phyloP scores from a whole-genome alignment of 2,113 vertebrate genomes.

The Tragelaphus buxtoni region DNA sequence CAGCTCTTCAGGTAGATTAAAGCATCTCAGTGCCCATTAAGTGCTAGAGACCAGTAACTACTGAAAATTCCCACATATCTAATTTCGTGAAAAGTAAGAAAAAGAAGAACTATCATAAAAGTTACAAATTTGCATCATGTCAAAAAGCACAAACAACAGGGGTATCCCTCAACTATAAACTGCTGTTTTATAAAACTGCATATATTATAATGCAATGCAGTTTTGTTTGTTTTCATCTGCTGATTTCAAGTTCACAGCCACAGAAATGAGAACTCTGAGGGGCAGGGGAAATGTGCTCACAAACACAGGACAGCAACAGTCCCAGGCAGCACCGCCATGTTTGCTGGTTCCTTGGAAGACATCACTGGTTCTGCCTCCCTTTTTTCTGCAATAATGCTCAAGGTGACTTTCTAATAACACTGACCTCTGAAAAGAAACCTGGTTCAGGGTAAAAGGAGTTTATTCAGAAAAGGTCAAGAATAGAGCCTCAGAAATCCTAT shows the following conservation, averaged over 20 bases:
- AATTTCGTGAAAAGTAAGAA: constrained; percentile 2
- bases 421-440: not conserved
- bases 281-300: not conserved
- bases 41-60: not conserved
- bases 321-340: not conserved
- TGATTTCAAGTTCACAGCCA: not conserved
- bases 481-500: not conserved
- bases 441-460: not conserved
- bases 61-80: not conserved
- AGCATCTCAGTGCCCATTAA: not conserved
- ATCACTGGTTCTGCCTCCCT: not conserved
- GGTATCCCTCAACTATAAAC: not conserved
- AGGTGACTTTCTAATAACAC: not conserved
- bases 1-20: not conserved
- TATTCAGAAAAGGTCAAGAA: not conserved
- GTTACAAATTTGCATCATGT: not conserved
- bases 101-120: not conserved
- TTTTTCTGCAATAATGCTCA: not conserved
- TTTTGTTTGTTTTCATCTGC: not conserved
- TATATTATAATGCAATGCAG: not conserved
- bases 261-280: not conserved
- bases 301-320: constrained; percentile 27
- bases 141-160: not conserved
- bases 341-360: not conserved
- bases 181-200: not conserved